These are phyloP conservation scores for Hymenochirus boettgeri DNA, from an alignment of 2,113 vertebrate genomes.

Conservation along the genomic window DNA sequence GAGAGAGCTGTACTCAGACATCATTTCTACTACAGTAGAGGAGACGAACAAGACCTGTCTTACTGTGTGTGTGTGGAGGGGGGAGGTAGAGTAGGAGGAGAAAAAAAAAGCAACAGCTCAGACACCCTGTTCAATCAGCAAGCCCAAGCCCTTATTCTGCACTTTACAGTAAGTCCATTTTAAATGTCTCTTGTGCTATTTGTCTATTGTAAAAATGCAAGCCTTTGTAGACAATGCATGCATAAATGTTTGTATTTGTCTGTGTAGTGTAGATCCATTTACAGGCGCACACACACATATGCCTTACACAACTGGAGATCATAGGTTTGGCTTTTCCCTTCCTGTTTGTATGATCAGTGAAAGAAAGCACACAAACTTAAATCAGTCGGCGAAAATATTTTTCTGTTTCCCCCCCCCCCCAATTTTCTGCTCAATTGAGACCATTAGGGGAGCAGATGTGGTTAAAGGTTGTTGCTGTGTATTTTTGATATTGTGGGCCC, in stretches of 20 bases:
- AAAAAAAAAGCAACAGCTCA: slow-evolving; percentile 55
- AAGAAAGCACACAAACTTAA: slow-evolving; percentile 19
- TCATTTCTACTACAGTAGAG: slow-evolving; percentile 76
- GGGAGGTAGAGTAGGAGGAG: slow-evolving; percentile 61
- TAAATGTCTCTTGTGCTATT: slow-evolving; percentile 52
- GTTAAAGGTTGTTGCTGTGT: slow-evolving; percentile 11
- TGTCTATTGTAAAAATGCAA: slow-evolving; percentile 48
- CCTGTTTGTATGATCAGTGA: slow-evolving; percentile 15
- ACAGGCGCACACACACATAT: slow-evolving; percentile 18
- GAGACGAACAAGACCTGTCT: slow-evolving; percentile 79
- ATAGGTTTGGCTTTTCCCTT: slow-evolving; percentile 26
- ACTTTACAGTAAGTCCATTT: slow-evolving; percentile 84
- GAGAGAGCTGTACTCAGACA: slow-evolving; percentile 79
- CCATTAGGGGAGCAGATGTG: too few species aligned
- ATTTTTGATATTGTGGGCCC: slow-evolving; percentile 15
- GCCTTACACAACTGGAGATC: slow-evolving; percentile 11
- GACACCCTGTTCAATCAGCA: slow-evolving; percentile 33
- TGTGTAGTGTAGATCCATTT: slow-evolving; percentile 7
- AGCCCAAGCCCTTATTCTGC: slow-evolving; percentile 56
- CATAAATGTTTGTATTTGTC: slow-evolving; percentile 36
- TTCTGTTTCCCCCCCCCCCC: neutral
- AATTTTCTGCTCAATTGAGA: neutral
- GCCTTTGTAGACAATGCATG: slow-evolving; percentile 39
- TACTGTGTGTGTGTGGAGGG: slow-evolving; percentile 79
- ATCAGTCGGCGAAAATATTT: slow-evolving; percentile 12